phyloP scores from a whole-genome alignment of 2,888 invertebrate species.

The Cryptocheilus praepositus region DNA sequence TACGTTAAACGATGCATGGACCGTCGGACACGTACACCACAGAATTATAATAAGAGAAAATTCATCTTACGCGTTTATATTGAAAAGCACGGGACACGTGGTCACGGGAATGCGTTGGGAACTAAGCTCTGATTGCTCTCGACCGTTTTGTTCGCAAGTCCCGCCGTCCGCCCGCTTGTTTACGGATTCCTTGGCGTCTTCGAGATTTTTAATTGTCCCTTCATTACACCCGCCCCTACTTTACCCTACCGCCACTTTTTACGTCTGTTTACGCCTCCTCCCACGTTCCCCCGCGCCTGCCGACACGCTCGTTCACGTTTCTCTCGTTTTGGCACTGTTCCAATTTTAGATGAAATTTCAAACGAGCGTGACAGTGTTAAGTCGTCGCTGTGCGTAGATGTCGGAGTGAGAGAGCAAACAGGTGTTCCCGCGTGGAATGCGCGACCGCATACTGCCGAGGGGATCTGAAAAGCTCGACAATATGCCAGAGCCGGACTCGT shows the following conservation, averaged over 20 bases:
- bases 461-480: conserved; percentile 36
- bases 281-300: conserved; percentile 11
- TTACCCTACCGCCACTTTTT: conserved; percentile 16
- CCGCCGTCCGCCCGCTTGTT: conserved; percentile 16
- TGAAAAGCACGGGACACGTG: conserved; percentile 52
- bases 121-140: conserved; percentile 27
- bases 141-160: neutral
- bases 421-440: conserved; percentile 63
- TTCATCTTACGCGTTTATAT: conserved; percentile 56
- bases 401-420: conserved; percentile 53
- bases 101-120: conserved; percentile 44
- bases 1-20: no score
- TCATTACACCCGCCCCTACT: conserved; percentile 17
- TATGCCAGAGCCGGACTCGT: conserved; percentile 19
- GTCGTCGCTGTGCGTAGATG: conserved; percentile 8
- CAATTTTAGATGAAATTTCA: neutral
- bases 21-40: no score
- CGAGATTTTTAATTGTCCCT: conserved; percentile 25
- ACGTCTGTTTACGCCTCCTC: neutral
- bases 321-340: conserved; percentile 17
- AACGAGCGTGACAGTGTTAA: conserved; percentile 30
- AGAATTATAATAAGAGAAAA: conserved; percentile 38
- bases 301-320: conserved; percentile 19
- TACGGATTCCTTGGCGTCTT: conserved; percentile 16
- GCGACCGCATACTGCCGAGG: conserved; percentile 62